phyloP scores from a whole-genome alignment of 2,888 invertebrate genomes.

The Camponotus fellah region DNA sequence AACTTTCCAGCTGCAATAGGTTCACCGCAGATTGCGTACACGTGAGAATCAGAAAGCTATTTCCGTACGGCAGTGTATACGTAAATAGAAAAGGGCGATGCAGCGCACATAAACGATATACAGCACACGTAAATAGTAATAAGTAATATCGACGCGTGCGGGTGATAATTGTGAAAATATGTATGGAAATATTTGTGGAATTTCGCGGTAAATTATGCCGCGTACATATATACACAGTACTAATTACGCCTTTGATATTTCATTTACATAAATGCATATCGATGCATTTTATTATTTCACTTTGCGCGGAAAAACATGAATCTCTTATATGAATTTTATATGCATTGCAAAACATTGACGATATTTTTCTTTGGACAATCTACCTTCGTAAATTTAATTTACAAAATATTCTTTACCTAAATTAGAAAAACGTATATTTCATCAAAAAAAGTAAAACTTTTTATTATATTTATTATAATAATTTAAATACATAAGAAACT shows the following conservation, averaged over 20 bases:
- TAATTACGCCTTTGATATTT: constrained; percentile 32
- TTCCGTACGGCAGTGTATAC: constrained; percentile 45
- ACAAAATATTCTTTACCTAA: neutral
- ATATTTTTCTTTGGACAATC: neutral
- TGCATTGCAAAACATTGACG: neutral
- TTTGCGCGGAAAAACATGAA: neutral
- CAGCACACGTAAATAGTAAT: constrained; percentile 18
- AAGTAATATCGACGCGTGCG: constrained; percentile 3
- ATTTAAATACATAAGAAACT: neutral
- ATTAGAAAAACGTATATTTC: neutral
- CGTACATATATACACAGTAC: constrained; percentile 3
- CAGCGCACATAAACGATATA: constrained; percentile 29
- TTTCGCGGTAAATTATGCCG: constrained; percentile 28
- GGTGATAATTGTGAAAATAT: constrained; percentile 48
- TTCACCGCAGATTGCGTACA: constrained; percentile 53
- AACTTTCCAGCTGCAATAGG: constrained; percentile 56
- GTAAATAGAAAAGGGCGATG: constrained; percentile 49
- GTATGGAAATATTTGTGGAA: constrained; percentile 30
- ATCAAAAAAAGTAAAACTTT: too few species aligned
- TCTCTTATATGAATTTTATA: neutral
- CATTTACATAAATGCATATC: neutral
- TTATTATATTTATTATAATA: neutral
- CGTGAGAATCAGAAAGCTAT: constrained; percentile 53
- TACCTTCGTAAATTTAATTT: neutral
- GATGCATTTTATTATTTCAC: neutral